phyloP scores from a whole-genome alignment of 2,113 vertebrate species.

The Nothoprocta perdicaria region DNA sequence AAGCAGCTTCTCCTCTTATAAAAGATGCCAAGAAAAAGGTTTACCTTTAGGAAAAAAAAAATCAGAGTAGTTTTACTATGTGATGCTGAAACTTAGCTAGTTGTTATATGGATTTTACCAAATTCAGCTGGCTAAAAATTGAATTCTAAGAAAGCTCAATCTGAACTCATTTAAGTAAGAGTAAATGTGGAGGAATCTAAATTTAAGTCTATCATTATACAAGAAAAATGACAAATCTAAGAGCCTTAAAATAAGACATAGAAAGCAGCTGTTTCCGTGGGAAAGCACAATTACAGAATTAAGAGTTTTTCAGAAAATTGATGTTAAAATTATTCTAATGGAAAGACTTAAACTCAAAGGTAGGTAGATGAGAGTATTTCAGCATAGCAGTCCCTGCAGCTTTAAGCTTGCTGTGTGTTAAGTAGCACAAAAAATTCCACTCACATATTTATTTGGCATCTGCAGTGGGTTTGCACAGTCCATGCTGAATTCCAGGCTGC shows the following conservation, averaged over 20 bases:
- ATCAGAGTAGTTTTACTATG: conserved; percentile 34
- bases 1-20: conserved; percentile 1
- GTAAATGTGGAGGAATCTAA: neutral
- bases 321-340: neutral
- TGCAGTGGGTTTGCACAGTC: neutral
- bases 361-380: neutral
- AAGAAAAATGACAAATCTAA: neutral
- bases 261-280: neutral
- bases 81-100: conserved; percentile 16
- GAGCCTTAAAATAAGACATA: neutral
- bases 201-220: neutral
- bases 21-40: conserved; percentile 8
- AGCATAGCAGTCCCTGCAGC: neutral
- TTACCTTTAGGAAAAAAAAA: conserved; percentile 5
- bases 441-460: neutral
- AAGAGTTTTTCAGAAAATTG: neutral
- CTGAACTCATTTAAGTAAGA: neutral
- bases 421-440: rapidly evolving
- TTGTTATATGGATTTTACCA: conserved; percentile 7
- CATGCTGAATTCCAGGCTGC: neutral
- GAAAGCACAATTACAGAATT: neutral
- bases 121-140: conserved; percentile 14
- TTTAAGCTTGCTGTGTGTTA: neutral
- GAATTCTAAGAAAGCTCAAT: conserved; percentile 10
- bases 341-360: neutral